Evolutionary conservation across 2,113 vertebrate genomes (phyloP).

Genomic region (Cyphomyrus discorhynchus): DNA sequence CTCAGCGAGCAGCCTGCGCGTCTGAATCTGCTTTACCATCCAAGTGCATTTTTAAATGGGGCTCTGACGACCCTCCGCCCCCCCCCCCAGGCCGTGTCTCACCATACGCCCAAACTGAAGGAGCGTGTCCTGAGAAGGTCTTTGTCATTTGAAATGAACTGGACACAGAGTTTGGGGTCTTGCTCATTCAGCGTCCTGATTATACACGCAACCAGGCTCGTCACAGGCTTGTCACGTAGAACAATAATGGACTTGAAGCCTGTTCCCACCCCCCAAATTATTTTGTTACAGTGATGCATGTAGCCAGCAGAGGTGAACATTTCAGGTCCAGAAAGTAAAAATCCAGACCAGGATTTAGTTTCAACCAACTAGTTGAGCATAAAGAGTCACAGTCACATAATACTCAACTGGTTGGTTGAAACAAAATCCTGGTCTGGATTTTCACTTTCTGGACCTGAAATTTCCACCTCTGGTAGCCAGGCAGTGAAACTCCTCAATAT

Average conservation of each 20-base stretch:
- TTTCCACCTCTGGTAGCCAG: not conserved
- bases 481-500: not conserved
- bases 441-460: too few species aligned
- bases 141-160: not conserved
- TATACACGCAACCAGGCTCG: not conserved
- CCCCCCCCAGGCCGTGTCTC: not conserved
- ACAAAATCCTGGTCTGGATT: too few species aligned
- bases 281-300: not conserved
- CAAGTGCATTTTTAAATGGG: not conserved
- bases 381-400: too few species aligned
- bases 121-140: too few species aligned
- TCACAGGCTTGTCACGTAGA: not conserved
- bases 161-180: not conserved
- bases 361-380: too few species aligned
- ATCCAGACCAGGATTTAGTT: too few species aligned
- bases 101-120: not conserved
- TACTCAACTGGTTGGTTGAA: too few species aligned
- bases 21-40: not conserved
- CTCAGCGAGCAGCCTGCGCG: not conserved
- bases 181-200: not conserved
- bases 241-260: not conserved
- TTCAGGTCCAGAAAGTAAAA: too few species aligned
- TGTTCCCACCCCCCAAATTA: not conserved
- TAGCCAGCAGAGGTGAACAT: not conserved
- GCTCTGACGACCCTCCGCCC: not conserved